Percentiles rank a stretch among this genome's conserved stretches.
These are phyloP conservation scores for Marmota flaviventris DNA, from an alignment of 2,113 vertebrate species.

Conservation along the genomic window DNA sequence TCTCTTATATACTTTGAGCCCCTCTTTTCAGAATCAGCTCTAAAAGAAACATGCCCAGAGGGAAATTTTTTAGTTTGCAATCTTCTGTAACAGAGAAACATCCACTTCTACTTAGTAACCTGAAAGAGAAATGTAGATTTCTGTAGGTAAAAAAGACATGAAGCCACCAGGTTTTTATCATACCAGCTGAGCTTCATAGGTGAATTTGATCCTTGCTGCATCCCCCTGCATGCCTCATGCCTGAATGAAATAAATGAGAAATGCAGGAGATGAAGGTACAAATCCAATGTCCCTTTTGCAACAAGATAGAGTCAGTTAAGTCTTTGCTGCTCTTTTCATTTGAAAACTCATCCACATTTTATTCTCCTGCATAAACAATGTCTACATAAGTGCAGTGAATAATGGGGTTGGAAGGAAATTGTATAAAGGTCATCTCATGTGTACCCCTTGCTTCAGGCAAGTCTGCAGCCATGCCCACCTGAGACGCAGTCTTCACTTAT, in stretches of 20 bases:
- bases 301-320: slow-evolving; percentile 55
- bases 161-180: neutral
- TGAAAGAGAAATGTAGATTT: slow-evolving; percentile 66
- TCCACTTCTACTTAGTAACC: slow-evolving; percentile 17
- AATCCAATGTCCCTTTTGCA: slow-evolving; percentile 65
- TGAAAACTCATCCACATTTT: slow-evolving; percentile 71
- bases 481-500: slow-evolving; percentile 66
- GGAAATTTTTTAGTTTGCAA: neutral
- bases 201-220: slow-evolving; percentile 8
- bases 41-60: slow-evolving; percentile 47
- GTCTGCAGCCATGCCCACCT: slow-evolving; percentile 72
- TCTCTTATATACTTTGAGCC: neutral
- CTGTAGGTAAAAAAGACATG: neutral
- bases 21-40: slow-evolving; percentile 25
- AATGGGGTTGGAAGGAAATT: slow-evolving; percentile 68
- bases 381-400: slow-evolving; percentile 72
- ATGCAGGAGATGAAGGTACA: slow-evolving; percentile 51
- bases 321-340: slow-evolving; percentile 43
- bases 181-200: slow-evolving; percentile 1
- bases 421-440: slow-evolving; percentile 57
- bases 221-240: neutral
- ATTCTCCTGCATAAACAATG: slow-evolving; percentile 68
- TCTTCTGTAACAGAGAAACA: slow-evolving; percentile 14
- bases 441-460: slow-evolving; percentile 59
- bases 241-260: slow-evolving; percentile 56